Percentiles rank a stretch among this genome's conserved stretches.
Conservation (phyloP, 2,113 vertebrate genomes). For the Psittacula cyanocephala region DNA sequence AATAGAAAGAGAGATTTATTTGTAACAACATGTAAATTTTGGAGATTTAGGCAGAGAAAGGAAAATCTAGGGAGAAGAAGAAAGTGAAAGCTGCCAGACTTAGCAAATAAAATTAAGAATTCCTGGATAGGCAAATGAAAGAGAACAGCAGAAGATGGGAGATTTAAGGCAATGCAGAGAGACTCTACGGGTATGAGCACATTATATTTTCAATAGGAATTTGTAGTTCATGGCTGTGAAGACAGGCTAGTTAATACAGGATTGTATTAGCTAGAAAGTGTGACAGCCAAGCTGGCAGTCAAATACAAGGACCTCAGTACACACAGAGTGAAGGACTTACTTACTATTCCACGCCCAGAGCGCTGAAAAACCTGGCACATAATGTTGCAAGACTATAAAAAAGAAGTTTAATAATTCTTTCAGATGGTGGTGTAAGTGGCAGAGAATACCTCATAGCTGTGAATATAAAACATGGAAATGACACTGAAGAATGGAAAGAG, state of each 20-base stretch:
- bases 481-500: neutral
- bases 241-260: neutral
- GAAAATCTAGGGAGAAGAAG: neutral
- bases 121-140: neutral
- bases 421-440: neutral
- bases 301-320: neutral
- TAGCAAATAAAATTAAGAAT: neutral
- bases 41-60: neutral
- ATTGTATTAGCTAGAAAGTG: neutral
- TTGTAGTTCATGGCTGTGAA: neutral
- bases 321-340: neutral
- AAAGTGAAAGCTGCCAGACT: neutral
- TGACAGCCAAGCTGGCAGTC: neutral
- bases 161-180: neutral
- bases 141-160: neutral
- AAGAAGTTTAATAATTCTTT: neutral
- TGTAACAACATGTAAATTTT: neutral
- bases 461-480: neutral
- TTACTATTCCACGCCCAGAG: neutral
- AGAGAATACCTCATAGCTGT: neutral
- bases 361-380: neutral
- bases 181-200: neutral
- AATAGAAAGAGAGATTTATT: neutral
- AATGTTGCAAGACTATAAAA: neutral
- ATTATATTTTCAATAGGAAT: neutral